Conservation (phyloP, 2,888 invertebrate species). For the Lumbricus terrestris region DNA sequence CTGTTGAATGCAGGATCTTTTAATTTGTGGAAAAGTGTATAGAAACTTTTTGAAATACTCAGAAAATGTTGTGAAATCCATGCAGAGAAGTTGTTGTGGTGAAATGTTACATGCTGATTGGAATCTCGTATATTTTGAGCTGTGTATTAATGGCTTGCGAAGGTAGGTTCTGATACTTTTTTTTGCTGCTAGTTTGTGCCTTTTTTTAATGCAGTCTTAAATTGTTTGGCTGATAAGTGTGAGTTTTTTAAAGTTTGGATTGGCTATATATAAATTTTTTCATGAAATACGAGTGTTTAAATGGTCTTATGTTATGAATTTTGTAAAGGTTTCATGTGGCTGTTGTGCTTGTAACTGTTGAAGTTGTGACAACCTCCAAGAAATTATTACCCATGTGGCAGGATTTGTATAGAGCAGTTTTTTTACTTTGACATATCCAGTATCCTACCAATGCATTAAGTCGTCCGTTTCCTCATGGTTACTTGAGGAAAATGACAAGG, state of each 20-base stretch:
- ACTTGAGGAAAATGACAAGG: not conserved
- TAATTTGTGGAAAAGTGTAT: not conserved
- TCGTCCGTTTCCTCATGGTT: not conserved
- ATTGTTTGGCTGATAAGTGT: not conserved
- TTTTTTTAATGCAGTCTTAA: not conserved
- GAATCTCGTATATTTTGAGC: not conserved
- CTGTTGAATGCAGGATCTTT: not conserved
- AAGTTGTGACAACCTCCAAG: not conserved
- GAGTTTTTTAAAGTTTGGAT: not conserved
- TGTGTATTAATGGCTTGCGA: no score
- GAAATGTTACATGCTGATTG: not conserved
- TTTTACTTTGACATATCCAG: slow-evolving; percentile 3
- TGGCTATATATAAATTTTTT: not conserved
- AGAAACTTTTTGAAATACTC: not conserved
- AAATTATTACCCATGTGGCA: not conserved
- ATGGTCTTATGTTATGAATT: not conserved
- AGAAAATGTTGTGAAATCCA: not conserved
- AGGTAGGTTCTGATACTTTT: not conserved
- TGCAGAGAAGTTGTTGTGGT: not conserved
- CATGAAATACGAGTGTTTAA: not conserved
- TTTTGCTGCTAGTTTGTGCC: not conserved
- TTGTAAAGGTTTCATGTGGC: not conserved
- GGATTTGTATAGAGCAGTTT: not conserved
- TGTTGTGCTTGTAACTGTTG: not conserved
- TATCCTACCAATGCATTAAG: not conserved